Evolutionary conservation across 2,888 invertebrate genomes (phyloP).

Genomic region (Platycheirus rosarum): DNA sequence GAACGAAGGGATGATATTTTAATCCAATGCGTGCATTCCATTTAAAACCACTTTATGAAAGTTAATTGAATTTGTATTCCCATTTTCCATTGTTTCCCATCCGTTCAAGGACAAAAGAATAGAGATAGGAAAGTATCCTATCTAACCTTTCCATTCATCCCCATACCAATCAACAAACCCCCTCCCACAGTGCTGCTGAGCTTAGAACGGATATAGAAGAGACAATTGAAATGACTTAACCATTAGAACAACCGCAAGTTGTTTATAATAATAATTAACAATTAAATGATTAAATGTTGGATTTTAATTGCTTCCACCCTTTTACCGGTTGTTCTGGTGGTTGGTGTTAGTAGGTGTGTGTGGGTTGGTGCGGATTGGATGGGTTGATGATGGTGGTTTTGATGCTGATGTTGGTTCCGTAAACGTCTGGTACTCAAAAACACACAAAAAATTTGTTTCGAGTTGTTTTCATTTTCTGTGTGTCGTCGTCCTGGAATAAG

Average conservation of each 20-base stretch:
- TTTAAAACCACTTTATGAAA: slow-evolving; percentile 34
- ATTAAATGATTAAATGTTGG: slow-evolving; percentile 74
- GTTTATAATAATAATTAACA: slow-evolving; percentile 73
- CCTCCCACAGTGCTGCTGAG: background rate
- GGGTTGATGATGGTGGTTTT: background rate
- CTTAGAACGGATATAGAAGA: slow-evolving; percentile 15
- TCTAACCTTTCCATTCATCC: slow-evolving; percentile 9
- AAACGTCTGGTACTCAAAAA: slow-evolving; percentile 59
- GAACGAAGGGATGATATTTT: background rate
- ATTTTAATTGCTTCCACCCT: slow-evolving; percentile 67
- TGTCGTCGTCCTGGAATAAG: slow-evolving; percentile 11
- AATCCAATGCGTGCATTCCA: slow-evolving; percentile 34
- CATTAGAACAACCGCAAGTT: slow-evolving; percentile 70
- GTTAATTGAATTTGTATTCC: slow-evolving; percentile 45
- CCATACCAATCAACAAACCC: background rate
- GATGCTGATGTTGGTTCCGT: slow-evolving; percentile 17
- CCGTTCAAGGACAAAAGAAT: slow-evolving; percentile 1
- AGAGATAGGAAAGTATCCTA: background rate
- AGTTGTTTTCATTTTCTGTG: slow-evolving; percentile 13
- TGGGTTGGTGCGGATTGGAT: background rate
- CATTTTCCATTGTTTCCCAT: slow-evolving; percentile 8
- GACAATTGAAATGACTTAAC: slow-evolving; percentile 63
- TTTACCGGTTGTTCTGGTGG: slow-evolving; percentile 8
- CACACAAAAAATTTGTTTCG: slow-evolving; percentile 55
- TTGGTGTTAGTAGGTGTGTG: slow-evolving; percentile 23